Evolutionary conservation across 2,888 invertebrate genomes (phyloP).

Genomic region (Creontiades dilutus): DNA sequence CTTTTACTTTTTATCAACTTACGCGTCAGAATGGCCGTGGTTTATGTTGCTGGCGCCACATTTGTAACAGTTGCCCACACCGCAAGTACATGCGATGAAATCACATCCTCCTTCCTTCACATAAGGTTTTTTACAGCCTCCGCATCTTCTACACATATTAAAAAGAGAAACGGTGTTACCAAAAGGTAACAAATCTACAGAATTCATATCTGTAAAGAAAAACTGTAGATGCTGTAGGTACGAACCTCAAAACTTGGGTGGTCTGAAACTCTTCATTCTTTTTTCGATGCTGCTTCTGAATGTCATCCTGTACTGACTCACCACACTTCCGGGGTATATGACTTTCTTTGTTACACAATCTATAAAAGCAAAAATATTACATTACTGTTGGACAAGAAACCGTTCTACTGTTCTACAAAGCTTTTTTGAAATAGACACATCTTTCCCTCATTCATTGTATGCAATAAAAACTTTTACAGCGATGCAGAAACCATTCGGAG

Average conservation of each 20-base stretch:
- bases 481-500: too few species aligned
- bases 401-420: too few species aligned
- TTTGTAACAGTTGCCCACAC: conserved; percentile 81
- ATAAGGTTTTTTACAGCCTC: conserved; percentile 52
- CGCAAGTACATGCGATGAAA: conserved; percentile 82
- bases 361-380: background rate
- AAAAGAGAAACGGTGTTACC: background rate
- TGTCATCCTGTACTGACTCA: conserved; percentile 50
- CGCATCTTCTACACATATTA: conserved; percentile 49
- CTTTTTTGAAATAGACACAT: too few species aligned
- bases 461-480: too few species aligned
- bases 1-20: background rate
- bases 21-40: conserved; percentile 64
- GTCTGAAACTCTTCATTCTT: conserved; percentile 56
- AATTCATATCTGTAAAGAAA: background rate
- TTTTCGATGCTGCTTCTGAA: conserved; percentile 32
- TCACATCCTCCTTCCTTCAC: conserved; percentile 79
- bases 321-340: conserved; percentile 62
- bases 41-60: conserved; percentile 79
- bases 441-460: too few species aligned
- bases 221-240: background rate
- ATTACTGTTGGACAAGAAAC: too few species aligned
- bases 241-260: conserved; percentile 43
- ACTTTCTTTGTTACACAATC: conserved; percentile 52
- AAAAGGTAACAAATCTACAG: background rate